phyloP scores from a whole-genome alignment of 1,140 invertebrate genomes.

The Lutraria rhynchaena region DNA sequence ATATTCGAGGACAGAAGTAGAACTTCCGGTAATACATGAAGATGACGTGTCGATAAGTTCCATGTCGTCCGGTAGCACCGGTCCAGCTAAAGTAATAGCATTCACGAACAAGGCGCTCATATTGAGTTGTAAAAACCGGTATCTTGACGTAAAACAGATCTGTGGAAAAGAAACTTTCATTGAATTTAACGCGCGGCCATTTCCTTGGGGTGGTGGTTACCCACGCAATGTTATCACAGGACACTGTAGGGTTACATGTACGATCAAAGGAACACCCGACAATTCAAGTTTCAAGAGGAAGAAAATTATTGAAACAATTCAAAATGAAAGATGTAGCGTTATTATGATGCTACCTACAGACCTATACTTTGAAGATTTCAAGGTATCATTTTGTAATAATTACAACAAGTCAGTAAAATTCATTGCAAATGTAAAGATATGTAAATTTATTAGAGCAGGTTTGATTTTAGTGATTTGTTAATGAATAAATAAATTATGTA shows the following conservation, averaged over 20 bases:
- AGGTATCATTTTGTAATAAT: no score
- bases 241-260: neutral
- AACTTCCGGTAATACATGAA: constrained; percentile 8
- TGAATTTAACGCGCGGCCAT: neutral
- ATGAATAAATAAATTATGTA: no score
- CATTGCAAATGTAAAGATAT: no score
- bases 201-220: constrained; percentile 5
- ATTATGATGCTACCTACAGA: no score
- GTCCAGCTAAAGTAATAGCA: constrained; percentile 11
- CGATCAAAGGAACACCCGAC: no score
- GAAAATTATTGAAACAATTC: no score
- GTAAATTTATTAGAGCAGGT: no score
- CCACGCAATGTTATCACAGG: neutral
- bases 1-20: neutral
- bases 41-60: constrained; percentile 22
- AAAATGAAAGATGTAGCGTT: no score
- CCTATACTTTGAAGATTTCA: no score
- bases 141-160: neutral
- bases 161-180: neutral
- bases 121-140: neutral
- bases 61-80: constrained; percentile 29
- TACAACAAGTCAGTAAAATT: no score
- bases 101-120: neutral
- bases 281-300: no score
- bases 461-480: no score